Percentiles rank a stretch among this genome's conserved stretches.
These are phyloP conservation scores for Caenorhabditis drosophilae DNA, from an alignment of 2,888 invertebrate species.

Conservation along the genomic window DNA sequence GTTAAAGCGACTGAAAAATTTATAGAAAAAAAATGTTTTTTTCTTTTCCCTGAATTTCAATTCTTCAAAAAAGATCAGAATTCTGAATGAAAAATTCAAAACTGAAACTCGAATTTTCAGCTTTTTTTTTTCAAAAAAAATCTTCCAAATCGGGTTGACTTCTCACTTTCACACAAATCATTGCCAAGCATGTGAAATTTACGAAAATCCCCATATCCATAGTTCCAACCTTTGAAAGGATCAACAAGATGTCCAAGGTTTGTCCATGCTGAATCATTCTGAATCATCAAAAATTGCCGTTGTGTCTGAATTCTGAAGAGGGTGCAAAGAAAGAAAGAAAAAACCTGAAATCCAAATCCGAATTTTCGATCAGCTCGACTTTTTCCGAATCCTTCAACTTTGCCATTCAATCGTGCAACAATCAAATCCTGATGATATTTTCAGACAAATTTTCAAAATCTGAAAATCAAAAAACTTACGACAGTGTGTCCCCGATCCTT, in stretches of 20 bases:
- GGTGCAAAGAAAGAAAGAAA: constrained; percentile 12
- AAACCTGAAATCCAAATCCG: constrained; percentile 15
- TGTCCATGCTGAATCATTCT: too few species aligned
- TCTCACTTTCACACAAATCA: constrained; percentile 21
- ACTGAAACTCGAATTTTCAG: background rate
- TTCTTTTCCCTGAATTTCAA: too few species aligned
- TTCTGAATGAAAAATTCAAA: background rate
- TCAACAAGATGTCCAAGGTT: constrained; percentile 22
- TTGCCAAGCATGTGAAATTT: constrained; percentile 9
- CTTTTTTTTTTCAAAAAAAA: background rate
- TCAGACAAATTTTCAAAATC: background rate
- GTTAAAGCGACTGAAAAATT: constrained; percentile 24
- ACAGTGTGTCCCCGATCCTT: constrained; percentile 38
- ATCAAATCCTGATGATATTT: constrained; percentile 11
- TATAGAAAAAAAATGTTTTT: too few species aligned
- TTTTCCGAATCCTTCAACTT: too few species aligned
- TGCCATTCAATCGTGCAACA: constrained; percentile 8
- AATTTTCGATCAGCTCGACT: background rate
- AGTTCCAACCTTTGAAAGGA: constrained; percentile 22
- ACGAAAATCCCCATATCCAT: constrained; percentile 10
- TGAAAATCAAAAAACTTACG: constrained; percentile 25
- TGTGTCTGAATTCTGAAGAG: constrained; percentile 15
- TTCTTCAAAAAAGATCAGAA: background rate
- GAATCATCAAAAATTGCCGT: too few species aligned
- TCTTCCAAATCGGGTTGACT: too few species aligned